These are phyloP conservation scores for Mesorhabditis spiculigera DNA, from an alignment of 2,888 invertebrate species.

Conservation along the genomic window DNA sequence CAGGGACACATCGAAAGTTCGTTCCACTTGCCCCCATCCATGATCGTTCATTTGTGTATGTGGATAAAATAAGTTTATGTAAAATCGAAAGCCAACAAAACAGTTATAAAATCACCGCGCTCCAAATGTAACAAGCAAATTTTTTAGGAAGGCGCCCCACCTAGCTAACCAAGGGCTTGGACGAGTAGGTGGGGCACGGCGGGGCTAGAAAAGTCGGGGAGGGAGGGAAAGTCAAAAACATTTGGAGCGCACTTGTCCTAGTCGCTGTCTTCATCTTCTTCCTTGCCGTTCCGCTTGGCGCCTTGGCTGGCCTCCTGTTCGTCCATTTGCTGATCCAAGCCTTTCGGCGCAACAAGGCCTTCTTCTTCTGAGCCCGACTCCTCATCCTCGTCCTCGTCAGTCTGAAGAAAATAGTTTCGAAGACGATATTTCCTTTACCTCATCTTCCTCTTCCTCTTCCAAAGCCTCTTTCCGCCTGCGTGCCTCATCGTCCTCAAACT, in stretches of 20 bases:
- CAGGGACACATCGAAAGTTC: no score
- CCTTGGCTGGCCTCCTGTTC: slow-evolving; percentile 40
- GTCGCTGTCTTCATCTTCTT: slow-evolving; percentile 16
- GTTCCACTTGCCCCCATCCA: no score
- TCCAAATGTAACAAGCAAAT: no score
- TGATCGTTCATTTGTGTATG: no score
- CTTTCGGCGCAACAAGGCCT: slow-evolving; percentile 55
- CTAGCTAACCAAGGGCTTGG: no score
- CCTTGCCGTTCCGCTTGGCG: slow-evolving; percentile 15
- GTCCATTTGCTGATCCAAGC: slow-evolving; percentile 52
- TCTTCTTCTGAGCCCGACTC: slow-evolving; percentile 48
- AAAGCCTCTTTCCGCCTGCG: slow-evolving; percentile 40
- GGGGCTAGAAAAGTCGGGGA: no score
- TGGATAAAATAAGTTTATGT: no score
- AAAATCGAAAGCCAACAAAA: no score
- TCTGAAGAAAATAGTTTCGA: neutral
- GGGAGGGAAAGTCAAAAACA: neutral
- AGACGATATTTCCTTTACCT: slow-evolving; percentile 9
- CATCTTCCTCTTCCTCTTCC: slow-evolving; percentile 46
- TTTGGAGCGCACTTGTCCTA: neutral
- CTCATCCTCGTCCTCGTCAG: slow-evolving; percentile 33
- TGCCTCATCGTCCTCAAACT: slow-evolving; percentile 88
- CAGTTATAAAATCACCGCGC: no score
- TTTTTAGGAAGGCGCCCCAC: no score
- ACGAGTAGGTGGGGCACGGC: no score